Evolutionary conservation across 2,797 vertebrate species (phyloP), one percentile per base, ranked within the genome.

Genomic region (Chaetodon trifasciatus): DNA sequence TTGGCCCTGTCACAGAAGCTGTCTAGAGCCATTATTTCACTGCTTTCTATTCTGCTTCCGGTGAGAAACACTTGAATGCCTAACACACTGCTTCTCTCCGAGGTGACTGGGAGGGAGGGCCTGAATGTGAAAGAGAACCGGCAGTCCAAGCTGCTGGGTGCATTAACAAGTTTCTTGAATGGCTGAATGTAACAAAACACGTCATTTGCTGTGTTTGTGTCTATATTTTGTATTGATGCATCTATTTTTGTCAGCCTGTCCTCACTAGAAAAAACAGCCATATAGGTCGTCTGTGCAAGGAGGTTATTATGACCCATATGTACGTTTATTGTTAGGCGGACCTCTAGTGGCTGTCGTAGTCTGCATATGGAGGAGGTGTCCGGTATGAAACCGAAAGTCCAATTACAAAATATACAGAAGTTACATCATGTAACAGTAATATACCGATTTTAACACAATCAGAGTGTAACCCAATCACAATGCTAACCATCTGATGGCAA

Each of bases 21-120:
- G 89, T 93, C 90, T 84, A n/a, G 75, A 85, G 70, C 89, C 93
- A 93, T 94, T 93, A 93, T 92, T 86, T 76, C 52, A 57, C 69
- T 80, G 62, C 66, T 82, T 89, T 86, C 83, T 70, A 85, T 84
- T 93, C 85, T 76, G 84, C 89, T 92, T 83, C 60, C 47, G 70
- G 72, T 90, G 78, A 89, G 87, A 90, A 86, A 91, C 76, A 79
- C 69, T 84, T 79, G 74, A 86, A 85, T 66, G 81, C 63, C 83
- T 77, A 85, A 86, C 75, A 77, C 58, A 76, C 67, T 55, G 75
- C 77, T 67, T 62, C 42, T 74, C 58, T 63, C 28, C 0, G 50
- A 79, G n/a, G 74, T 72, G 73, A 80, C 50, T 65, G 49, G 46
- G 68, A 56, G 60, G 46, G 37, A 74, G 32, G 56, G 49, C 13